Evolutionary conservation across 1,140 invertebrate genomes (phyloP), one percentile per base, ranked within the genome.

Genomic region (Brachionus calyciflorus): DNA sequence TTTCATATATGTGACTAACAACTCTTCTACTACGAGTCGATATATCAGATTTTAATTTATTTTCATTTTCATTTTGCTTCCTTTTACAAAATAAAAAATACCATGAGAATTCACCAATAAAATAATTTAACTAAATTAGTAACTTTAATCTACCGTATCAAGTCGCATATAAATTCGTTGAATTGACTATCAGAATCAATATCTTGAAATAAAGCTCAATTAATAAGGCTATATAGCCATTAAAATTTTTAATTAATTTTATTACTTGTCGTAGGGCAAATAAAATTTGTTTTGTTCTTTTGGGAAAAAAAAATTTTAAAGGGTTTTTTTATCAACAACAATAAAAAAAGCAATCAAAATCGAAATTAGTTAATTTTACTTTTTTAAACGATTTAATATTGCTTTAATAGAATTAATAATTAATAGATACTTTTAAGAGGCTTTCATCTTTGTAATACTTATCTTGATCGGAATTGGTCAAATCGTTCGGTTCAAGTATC

Each of bases 131-230:
- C n/a, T n/a, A n/a, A n/a, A n/a, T n/a, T n/a, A n/a, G n/a, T n/a
- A n/a, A n/a, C n/a, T n/a, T 44, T 14, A 65, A 65, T 28, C n/a
- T 65, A 65, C 60, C 41, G 40, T 44, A 65, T 65, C 19, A 65
- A 41, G 17, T 41, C 24, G 40, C 60, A 65, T 19, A 65, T 26
- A 19, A 65, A 65, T 44, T 65, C 60, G 21, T 65, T 21, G 24
- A 44, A 65, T 44, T 65, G 41, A 14, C 24, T 44, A 9, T 41
- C 60, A 44, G 60, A 12, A 44, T 65, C 60, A 19, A 17, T 37
- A 30, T 17, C 55, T 60, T 7, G 9, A 57, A 57, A 57, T 57
- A 26, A n/a, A 57, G 24, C 9, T 37, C 33, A 37, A 37, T 37
- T 37, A 37, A 37, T 5, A 37, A 5, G 3, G 33, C 9, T 37